A percentile compares a stretch with the other conserved stretches of the same genome.
phyloP scores from a whole-genome alignment of 1,140 invertebrate species.

The Antheraea pernyi region DNA sequence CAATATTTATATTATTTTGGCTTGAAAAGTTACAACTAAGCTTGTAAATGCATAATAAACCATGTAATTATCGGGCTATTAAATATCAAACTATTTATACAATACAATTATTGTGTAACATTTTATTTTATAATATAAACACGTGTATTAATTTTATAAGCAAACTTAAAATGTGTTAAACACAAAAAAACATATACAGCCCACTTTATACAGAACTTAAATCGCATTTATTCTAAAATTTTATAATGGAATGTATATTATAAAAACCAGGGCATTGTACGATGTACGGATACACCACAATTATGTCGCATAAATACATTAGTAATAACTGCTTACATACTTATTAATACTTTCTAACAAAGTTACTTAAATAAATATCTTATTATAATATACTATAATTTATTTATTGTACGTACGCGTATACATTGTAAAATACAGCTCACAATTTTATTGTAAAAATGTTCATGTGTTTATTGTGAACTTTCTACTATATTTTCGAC shows the following conservation, averaged over 20 bases:
- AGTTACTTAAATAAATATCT: conserved; percentile 44
- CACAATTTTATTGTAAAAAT: conserved; percentile 41
- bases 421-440: conserved; percentile 70
- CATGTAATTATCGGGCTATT: not conserved
- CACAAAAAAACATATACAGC: no score
- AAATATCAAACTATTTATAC: not conserved
- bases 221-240: no score
- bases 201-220: no score
- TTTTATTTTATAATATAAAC: not conserved
- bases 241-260: no score
- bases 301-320: conserved; percentile 40
- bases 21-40: conserved; percentile 6
- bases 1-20: conserved; percentile 8
- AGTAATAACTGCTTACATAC: conserved; percentile 31
- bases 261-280: no score
- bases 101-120: not conserved
- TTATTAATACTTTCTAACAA: conserved; percentile 46
- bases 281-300: conserved; percentile 19
- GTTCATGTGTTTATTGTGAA: not conserved
- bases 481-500: not conserved
- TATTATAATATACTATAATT: conserved; percentile 47
- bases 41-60: conserved; percentile 8
- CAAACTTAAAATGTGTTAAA: no score
- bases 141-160: not conserved
- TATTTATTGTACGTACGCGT: conserved; percentile 76